Evolutionary conservation across 2,888 invertebrate species (phyloP), one percentile per base, ranked within the genome.

Genomic region (Atrina japonica): DNA sequence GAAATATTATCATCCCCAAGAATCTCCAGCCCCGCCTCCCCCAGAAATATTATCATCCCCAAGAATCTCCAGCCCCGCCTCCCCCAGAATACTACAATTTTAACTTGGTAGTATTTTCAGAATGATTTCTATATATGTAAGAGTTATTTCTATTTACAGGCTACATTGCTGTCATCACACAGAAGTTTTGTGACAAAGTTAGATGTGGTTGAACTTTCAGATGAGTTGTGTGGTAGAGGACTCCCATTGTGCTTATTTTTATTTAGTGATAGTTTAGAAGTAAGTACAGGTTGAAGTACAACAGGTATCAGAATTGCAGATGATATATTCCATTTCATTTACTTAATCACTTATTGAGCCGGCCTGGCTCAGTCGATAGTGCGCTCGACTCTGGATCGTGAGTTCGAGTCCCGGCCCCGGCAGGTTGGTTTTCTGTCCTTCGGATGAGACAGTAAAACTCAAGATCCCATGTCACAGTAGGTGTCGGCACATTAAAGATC

Each of bases 181-280:
- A 94, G 98, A 94, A 95, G 75, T 84, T 97, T 97, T 90, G 94
- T 97, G 70, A 94, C 94, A 30, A 95, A 95, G 86, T 95, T 96
- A 86, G 97, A 97, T 89, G 96, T 97, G 63, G 94, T 95, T 74
- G 97, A 97, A 91, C 95, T 97, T 86, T 86, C 89, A 1, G 89
- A 90, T 52, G 94, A 94, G 64, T 91, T 97, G 58, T 95, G 96
- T 76, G 95, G 96, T 18, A 94, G 96, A 81, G 97, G 97, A 61
- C 95, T 95, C 90, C 94, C 94, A 80, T 93, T 99, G 75, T 94
- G 96, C 79, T 92, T 99, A 78, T 97, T 97, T 91, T 92, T 99
- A 30, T 99, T 99, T 91, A 96, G 96, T 45, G 98, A 99, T 92
- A 95, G 96, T 72, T 93, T 98, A 89, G 97, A 97, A 92, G 96